phyloP scores from a whole-genome alignment of 2,113 vertebrate species.

The Saiga tatarica region DNA sequence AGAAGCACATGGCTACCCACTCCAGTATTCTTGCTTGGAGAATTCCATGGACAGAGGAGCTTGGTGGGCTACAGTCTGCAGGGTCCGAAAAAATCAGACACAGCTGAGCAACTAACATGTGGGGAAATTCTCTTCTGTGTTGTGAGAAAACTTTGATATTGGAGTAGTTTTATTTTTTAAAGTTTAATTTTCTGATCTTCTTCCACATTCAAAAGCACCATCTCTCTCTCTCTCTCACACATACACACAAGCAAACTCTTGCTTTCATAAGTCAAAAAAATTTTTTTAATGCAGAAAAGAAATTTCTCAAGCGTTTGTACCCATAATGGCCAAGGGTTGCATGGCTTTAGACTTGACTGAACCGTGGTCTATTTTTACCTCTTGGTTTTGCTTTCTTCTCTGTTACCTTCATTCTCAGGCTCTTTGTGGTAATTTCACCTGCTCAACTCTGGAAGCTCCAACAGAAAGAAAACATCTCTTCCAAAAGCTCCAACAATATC shows the following conservation, averaged over 20 bases:
- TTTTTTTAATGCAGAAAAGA: background rate
- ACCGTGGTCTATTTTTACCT: background rate
- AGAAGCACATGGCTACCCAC: background rate
- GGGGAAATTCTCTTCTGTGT: background rate
- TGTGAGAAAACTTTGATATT: background rate
- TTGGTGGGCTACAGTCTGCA: background rate
- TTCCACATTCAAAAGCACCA: background rate
- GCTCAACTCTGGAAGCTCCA: background rate
- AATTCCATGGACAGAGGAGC: background rate
- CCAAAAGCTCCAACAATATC: background rate
- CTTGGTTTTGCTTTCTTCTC: background rate
- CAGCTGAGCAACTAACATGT: background rate
- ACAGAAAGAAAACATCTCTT: background rate
- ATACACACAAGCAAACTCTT: background rate
- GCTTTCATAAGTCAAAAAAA: background rate
- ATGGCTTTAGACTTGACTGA: background rate
- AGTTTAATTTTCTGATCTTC: background rate
- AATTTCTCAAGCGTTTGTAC: background rate
- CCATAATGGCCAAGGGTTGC: background rate
- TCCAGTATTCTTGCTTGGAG: background rate
- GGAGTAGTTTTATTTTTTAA: background rate
- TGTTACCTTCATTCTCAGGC: background rate
- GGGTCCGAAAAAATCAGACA: background rate
- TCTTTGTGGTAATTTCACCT: background rate
- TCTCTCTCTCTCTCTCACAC: background rate